A percentile compares a stretch with the other conserved stretches of the same genome.
Conservation (phyloP, 2,113 vertebrate species). For the Poeciliopsis turrubarensis region DNA sequence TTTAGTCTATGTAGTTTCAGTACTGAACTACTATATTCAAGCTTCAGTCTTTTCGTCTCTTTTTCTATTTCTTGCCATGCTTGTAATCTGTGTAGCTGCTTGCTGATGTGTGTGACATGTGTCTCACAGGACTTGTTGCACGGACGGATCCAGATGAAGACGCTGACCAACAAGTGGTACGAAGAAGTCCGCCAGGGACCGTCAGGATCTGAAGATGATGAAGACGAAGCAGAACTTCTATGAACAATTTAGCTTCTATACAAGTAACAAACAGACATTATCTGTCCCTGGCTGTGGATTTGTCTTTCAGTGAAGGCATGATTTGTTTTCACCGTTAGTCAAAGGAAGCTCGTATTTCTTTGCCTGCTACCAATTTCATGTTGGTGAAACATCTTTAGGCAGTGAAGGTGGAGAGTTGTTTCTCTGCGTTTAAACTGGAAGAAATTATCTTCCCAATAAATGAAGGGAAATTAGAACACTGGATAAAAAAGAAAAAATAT, state of each 20-base stretch:
- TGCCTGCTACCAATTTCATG: conserved; percentile 12
- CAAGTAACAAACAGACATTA: conserved; percentile 19
- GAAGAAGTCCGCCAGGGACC: conserved; percentile 98
- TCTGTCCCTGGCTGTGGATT: conserved; percentile 8
- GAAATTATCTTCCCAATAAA: conserved; percentile 1
- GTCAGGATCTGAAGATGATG: conserved; percentile 94
- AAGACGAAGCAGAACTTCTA: conserved; percentile 92
- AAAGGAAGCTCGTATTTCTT: conserved; percentile 14
- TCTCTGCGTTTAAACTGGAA: conserved; percentile 8
- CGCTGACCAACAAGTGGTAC: conserved; percentile 98
- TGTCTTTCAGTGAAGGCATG: not conserved
- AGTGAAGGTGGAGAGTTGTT: conserved; percentile 4
- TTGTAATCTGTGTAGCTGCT: not conserved
- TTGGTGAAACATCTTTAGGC: conserved; percentile 10
- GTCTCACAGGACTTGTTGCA: conserved; percentile 88
- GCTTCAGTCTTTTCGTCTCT: not conserved
- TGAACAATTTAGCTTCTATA: conserved; percentile 61
- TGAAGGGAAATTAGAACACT: conserved; percentile 13
- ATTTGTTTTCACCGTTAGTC: conserved; percentile 16
- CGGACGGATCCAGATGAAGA: conserved; percentile 98
- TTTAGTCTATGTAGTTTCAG: too few relatives aligned
- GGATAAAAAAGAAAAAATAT: conserved; percentile 8
- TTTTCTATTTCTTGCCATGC: too few relatives aligned
- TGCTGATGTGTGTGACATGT: not conserved
- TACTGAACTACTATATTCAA: not conserved